phyloP scores from a whole-genome alignment of 2,888 invertebrate genomes.

The Scaptomyza caliginosa region DNA sequence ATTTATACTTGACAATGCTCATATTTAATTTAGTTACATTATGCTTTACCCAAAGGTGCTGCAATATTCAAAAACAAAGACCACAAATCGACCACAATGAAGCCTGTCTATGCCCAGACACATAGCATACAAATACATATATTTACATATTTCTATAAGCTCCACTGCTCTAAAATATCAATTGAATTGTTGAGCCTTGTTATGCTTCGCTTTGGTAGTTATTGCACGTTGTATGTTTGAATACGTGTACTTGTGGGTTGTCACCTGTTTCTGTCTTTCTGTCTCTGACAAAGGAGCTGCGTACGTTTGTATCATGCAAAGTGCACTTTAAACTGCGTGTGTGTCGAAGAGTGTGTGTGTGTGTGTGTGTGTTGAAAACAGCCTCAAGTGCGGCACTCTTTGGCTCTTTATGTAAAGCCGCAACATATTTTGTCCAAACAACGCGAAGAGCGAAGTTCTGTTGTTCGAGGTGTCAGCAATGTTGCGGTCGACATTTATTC shows the following conservation, averaged over 20 bases:
- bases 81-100: constrained; percentile 29
- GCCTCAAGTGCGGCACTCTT: constrained; percentile 8
- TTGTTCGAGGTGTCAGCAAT: constrained; percentile 69
- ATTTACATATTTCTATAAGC: background rate
- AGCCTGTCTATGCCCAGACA: constrained; percentile 19
- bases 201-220: constrained; percentile 41
- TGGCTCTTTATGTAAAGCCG: constrained; percentile 33
- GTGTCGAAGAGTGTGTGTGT: constrained; percentile 2
- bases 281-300: constrained; percentile 63
- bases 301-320: constrained; percentile 53
- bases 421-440: constrained; percentile 55
- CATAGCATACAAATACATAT: background rate
- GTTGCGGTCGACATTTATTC: constrained; percentile 76
- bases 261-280: constrained; percentile 62
- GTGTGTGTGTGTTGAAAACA: constrained; percentile 15
- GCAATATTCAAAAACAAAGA: constrained; percentile 8
- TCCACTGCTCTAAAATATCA: constrained; percentile 36
- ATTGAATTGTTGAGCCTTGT: constrained; percentile 33
- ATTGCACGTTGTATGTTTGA: constrained; percentile 59
- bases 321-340: constrained; percentile 34
- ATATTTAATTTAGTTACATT: constrained; percentile 16
- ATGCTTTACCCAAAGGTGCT: background rate
- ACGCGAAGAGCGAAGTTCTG: constrained; percentile 15
- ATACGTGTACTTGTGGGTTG: constrained; percentile 64
- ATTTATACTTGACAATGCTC: background rate